A percentile compares a stretch with the other conserved stretches of the same genome.
These are phyloP conservation scores for Drosophila yooni DNA, from an alignment of 2,888 invertebrate genomes.

Conservation along the genomic window DNA sequence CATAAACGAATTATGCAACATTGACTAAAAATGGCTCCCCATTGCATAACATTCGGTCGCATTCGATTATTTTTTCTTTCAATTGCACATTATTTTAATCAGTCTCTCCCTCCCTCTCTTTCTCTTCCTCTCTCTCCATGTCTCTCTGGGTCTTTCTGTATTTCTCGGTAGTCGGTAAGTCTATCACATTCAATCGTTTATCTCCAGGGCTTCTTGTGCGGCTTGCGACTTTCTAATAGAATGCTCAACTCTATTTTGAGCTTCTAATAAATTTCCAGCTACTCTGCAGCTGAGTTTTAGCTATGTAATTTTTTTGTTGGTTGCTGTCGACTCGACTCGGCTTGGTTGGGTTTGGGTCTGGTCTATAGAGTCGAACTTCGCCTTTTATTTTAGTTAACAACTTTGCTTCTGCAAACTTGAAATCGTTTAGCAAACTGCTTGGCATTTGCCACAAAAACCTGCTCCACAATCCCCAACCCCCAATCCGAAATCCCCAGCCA, in stretches of 20 bases:
- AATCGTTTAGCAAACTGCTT: constrained; percentile 77
- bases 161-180: constrained; percentile 2
- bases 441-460: constrained; percentile 61
- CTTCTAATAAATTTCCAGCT: constrained; percentile 70
- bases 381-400: constrained; percentile 62
- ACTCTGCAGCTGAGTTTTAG: constrained; percentile 55
- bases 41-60: constrained; percentile 72
- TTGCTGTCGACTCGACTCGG: background rate
- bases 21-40: constrained; percentile 81
- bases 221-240: constrained; percentile 60
- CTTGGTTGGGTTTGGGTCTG: constrained; percentile 23
- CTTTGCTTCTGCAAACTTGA: constrained; percentile 66
- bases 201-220: constrained; percentile 29
- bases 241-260: constrained; percentile 64
- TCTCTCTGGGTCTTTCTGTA: background rate
- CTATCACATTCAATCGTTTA: constrained; percentile 40
- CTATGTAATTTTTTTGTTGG: constrained; percentile 41
- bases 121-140: background rate
- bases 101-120: background rate
- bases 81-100: constrained; percentile 8
- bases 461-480: constrained; percentile 7
- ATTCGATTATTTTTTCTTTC: constrained; percentile 21
- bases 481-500: background rate
- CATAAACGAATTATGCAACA: constrained; percentile 84
- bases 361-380: constrained; percentile 51